Evolutionary conservation across 1,140 invertebrate species (phyloP).

Genomic region (Penaeus chinensis): DNA sequence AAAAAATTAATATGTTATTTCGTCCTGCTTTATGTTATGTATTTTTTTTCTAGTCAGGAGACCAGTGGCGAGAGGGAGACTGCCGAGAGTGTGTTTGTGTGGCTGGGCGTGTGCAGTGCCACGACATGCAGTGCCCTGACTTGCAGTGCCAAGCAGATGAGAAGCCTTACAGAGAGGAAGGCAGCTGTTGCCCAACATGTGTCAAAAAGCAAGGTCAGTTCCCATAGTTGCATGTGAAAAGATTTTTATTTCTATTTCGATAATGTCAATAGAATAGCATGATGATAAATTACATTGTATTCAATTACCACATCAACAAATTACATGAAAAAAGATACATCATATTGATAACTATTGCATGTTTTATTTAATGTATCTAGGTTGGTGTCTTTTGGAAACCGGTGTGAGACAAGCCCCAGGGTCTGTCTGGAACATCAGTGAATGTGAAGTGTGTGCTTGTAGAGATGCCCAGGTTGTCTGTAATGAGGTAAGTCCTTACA

Average conservation of each 20-base stretch:
- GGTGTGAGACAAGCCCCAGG: slow-evolving; percentile 29
- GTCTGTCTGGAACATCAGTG: slow-evolving; percentile 29
- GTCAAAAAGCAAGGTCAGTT: slow-evolving; percentile 41
- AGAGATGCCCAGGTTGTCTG: slow-evolving; percentile 42
- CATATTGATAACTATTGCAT: not conserved
- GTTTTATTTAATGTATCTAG: not conserved
- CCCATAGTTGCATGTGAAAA: too few species aligned
- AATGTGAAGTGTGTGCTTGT: slow-evolving; percentile 47
- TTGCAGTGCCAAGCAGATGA: slow-evolving; percentile 25
- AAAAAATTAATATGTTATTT: too few species aligned
- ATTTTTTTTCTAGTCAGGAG: slow-evolving; percentile 23
- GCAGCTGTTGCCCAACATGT: slow-evolving; percentile 44
- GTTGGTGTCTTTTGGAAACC: slow-evolving; percentile 43
- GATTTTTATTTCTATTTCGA: not conserved
- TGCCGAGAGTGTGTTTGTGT: slow-evolving; percentile 44
- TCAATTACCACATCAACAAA: not conserved
- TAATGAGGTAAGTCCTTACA: slow-evolving; percentile 23
- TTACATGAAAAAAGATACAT: not conserved
- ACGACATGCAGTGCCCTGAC: slow-evolving; percentile 22
- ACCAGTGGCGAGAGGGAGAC: slow-evolving; percentile 37
- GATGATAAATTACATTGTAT: not conserved
- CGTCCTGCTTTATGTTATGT: too few species aligned
- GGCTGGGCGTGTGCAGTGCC: slow-evolving; percentile 34
- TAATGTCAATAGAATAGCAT: not conserved
- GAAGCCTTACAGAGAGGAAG: slow-evolving; percentile 29